These are phyloP conservation scores for Acanthococcus lagerstroemiae DNA, from an alignment of 2,888 invertebrate genomes.

Conservation along the genomic window DNA sequence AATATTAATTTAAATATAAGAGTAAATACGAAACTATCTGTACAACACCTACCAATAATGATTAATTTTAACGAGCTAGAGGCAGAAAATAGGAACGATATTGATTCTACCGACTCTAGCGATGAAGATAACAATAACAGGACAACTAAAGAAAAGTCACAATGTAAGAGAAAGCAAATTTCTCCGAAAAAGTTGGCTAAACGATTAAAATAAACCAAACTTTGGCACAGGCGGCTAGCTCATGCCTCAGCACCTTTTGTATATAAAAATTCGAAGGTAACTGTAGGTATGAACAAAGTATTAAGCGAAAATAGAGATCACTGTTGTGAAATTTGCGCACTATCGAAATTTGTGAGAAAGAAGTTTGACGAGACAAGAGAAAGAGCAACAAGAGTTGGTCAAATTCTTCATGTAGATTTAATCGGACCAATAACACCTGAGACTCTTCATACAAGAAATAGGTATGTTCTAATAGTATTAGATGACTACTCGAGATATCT, in stretches of 20 bases:
- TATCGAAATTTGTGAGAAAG: background rate
- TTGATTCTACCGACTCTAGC: background rate
- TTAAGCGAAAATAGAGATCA: background rate
- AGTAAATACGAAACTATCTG: background rate
- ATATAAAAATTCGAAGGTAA: background rate
- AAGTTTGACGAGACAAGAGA: too few species aligned
- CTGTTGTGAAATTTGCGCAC: background rate
- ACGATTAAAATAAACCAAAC: background rate
- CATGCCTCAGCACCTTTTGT: background rate
- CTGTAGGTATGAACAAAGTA: background rate
- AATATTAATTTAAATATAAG: background rate
- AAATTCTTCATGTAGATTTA: background rate
- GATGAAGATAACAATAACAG: background rate
- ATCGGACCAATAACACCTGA: background rate
- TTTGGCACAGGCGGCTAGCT: background rate
- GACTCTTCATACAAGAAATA: background rate
- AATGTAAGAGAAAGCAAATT: background rate
- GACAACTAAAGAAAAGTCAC: background rate
- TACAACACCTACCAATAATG: background rate
- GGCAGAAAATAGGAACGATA: background rate
- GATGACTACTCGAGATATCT: background rate
- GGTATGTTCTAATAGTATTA: background rate
- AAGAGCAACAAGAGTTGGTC: background rate
- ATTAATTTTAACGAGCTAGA: background rate
- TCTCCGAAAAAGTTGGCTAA: background rate